Base-by-base conservation (phyloP, 2,797 vertebrate genomes). In the Gymnopithys bicolor region DNA sequence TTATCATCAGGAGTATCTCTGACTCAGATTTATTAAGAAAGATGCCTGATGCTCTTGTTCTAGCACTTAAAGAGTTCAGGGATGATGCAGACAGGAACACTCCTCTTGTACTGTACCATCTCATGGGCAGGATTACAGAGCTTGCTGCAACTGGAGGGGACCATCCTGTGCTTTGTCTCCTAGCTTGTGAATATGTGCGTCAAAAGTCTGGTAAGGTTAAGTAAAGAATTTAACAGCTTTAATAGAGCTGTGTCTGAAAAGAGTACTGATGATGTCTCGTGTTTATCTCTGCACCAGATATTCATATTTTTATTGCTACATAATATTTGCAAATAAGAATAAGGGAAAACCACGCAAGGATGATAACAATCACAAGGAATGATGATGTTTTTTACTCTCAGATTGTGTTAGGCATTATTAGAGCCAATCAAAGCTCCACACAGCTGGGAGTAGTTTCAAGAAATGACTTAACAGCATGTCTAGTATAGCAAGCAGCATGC, bases 131-230 rank as follows among this genome's bases (percentile, higher is more conserved):
- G 33, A 33, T 14, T 59, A 37, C 41, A 60, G 62, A 59, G 30
- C 2, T 73, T 52, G 5, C 22, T 32, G 66, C 27, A 43, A 37
- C 41, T 0, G 0, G 13, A 46, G 51, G 35, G 80, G 30, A 35
- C 24, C 27, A 12, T 32, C 33, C 43, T 49, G 14, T 37, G n/a
- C 63, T 52, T 69, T 18, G 21, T 62, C 52, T 73, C 59, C 10
- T 43, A 33, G 19, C 11, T 59, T 5, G 5, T 82, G 56, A 48
- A 28, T 46, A 14, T 33, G 9, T 19, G 6, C 30, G 9, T 59
- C 25, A n/a, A n/a, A 81, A 48, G 19, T 23, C 45, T 68, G 74
- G 30, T 41, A 59, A 41, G 45, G 41, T 35, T n/a, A 82, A 69
- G 24, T 37, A 28, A 79, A 23, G 35, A 62, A 15, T 22, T 46